phyloP scores from a whole-genome alignment of 2,888 invertebrate genomes.

The Agrotis ipsilon region DNA sequence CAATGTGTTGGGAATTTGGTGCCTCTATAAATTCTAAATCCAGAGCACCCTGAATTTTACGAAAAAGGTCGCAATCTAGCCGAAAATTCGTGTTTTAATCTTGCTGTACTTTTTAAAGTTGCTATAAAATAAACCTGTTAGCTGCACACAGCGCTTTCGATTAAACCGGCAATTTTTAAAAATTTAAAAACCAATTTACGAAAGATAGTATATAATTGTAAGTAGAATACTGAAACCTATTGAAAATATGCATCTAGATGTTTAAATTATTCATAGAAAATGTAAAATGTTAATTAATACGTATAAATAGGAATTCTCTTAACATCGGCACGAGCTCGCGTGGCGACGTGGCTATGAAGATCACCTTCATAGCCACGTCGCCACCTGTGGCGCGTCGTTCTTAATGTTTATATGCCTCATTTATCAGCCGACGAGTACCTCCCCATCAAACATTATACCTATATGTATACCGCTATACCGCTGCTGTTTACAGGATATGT shows the following conservation, averaged over 20 bases:
- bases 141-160: neutral
- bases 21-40: slow-evolving; percentile 43
- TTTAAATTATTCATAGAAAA: slow-evolving; percentile 33
- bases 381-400: slow-evolving; percentile 59
- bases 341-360: slow-evolving; percentile 22
- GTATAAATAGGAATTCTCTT: slow-evolving; percentile 11
- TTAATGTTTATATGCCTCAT: slow-evolving; percentile 57
- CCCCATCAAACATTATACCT: slow-evolving; percentile 25
- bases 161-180: neutral
- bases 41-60: slow-evolving; percentile 10
- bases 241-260: neutral
- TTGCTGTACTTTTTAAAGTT: slow-evolving; percentile 13
- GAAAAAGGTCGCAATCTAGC: slow-evolving; percentile 24
- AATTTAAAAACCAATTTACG: neutral
- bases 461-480: slow-evolving; percentile 8
- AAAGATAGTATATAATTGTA: neutral
- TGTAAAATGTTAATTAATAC: slow-evolving; percentile 34
- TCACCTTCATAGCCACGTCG: slow-evolving; percentile 22
- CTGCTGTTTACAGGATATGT: slow-evolving; percentile 18
- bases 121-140: slow-evolving; percentile 9
- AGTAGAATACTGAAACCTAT: neutral
- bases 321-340: slow-evolving; percentile 5
- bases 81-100: slow-evolving; percentile 43
- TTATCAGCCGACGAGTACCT: slow-evolving; percentile 51
- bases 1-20: slow-evolving; percentile 47